A percentile compares a stretch with the other conserved stretches of the same genome.
These are phyloP conservation scores for Pectinophora gossypiella DNA, from an alignment of 1,140 invertebrate genomes.

Conservation along the genomic window DNA sequence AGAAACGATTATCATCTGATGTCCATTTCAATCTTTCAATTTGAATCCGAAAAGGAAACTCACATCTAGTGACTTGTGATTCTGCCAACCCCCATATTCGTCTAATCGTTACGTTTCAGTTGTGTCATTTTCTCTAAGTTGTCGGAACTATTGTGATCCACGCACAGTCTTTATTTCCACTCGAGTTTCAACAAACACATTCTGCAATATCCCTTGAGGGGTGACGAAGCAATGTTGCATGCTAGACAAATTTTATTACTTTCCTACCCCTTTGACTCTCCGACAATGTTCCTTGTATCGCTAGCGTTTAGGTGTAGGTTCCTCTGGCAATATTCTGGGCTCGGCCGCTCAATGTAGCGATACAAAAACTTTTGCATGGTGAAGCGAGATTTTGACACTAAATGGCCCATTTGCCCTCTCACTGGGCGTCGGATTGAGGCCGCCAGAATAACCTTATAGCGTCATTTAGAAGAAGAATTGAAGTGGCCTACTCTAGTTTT, in stretches of 20 bases:
- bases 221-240: constrained; percentile 5
- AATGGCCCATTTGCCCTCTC: background rate
- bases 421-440: background rate
- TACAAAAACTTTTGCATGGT: background rate
- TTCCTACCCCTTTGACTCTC: background rate
- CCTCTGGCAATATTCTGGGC: too few species aligned
- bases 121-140: too few species aligned
- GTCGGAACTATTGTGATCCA: too few species aligned
- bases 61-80: too few species aligned
- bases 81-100: too few species aligned
- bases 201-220: constrained; percentile 1
- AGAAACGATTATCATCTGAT: too few species aligned
- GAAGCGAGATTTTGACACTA: background rate
- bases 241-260: constrained; percentile 6
- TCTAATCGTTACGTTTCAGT: too few species aligned
- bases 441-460: background rate
- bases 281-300: too few species aligned
- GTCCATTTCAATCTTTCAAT: too few species aligned
- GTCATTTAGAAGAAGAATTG: background rate
- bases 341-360: background rate
- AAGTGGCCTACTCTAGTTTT: background rate
- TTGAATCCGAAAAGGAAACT: too few species aligned
- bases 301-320: too few species aligned
- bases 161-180: too few species aligned
- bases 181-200: constrained; percentile 6